phyloP scores from a whole-genome alignment of 2,888 invertebrate species.

The Ophion obscuratus region DNA sequence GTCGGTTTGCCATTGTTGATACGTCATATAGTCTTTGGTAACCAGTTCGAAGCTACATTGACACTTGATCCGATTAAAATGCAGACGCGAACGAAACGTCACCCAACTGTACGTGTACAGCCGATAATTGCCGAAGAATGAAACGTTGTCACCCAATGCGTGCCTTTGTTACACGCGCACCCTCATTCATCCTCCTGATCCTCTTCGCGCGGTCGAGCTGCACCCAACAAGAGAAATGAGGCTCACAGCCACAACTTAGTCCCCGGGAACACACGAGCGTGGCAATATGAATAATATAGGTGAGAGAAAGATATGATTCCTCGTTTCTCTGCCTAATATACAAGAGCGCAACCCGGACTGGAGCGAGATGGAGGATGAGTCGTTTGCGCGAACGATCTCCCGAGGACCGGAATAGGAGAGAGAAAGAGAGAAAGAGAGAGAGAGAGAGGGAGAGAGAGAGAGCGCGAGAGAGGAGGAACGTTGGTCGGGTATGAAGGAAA shows the following conservation, averaged over 20 bases:
- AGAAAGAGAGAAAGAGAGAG: conserved; percentile 63
- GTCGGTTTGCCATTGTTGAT: no score
- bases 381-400: conserved; percentile 64
- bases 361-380: conserved; percentile 52
- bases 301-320: conserved; percentile 57
- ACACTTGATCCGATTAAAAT: background rate
- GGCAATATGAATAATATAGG: conserved; percentile 81
- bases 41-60: background rate
- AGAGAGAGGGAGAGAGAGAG: conserved; percentile 64
- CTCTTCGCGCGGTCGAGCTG: background rate
- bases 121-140: background rate
- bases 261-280: conserved; percentile 72
- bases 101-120: background rate
- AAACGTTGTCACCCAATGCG: conserved; percentile 14
- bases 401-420: conserved; percentile 45
- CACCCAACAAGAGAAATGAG: conserved; percentile 53
- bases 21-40: no score
- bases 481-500: conserved; percentile 74
- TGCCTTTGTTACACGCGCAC: conserved; percentile 7
- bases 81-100: background rate
- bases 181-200: background rate
- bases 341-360: conserved; percentile 34
- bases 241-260: conserved; percentile 58
- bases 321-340: conserved; percentile 40
- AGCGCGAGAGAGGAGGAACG: conserved; percentile 67